phyloP scores from a whole-genome alignment of 2,888 invertebrate genomes.

The Xylophagus ater region DNA sequence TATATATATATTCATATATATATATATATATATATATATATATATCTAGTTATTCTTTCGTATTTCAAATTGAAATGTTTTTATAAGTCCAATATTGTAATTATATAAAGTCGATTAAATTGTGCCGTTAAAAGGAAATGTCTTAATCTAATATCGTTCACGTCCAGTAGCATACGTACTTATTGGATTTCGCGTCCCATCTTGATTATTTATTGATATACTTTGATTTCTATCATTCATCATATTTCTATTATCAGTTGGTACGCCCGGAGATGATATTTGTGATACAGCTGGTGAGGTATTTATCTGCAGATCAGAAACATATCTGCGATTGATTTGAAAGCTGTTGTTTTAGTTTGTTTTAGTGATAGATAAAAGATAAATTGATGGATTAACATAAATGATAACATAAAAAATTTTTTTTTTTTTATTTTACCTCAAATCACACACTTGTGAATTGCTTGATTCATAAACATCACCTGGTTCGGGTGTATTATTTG shows the following conservation, averaged over 20 bases:
- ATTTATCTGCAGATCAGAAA: slow-evolving; percentile 23
- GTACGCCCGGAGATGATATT: slow-evolving; percentile 21
- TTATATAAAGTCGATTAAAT: too few relatives aligned
- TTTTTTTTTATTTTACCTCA: slow-evolving; percentile 19
- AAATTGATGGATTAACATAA: slow-evolving; percentile 1
- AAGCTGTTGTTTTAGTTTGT: background rate
- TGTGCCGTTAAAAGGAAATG: background rate
- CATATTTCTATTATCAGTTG: slow-evolving; percentile 18
- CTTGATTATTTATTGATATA: slow-evolving; percentile 18
- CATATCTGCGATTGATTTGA: slow-evolving; percentile 19
- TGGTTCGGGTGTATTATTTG: slow-evolving; percentile 21
- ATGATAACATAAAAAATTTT: slow-evolving; percentile 1
- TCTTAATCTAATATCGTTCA: too few relatives aligned
- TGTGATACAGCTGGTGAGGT: slow-evolving; percentile 23
- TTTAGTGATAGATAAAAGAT: slow-evolving; percentile 3
- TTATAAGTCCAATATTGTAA: too few relatives aligned
- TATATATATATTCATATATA: too few relatives aligned
- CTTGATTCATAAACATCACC: slow-evolving; percentile 23
- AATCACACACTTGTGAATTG: slow-evolving; percentile 25
- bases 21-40: too few relatives aligned
- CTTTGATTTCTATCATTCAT: slow-evolving; percentile 10
- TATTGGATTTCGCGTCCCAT: slow-evolving; percentile 20
- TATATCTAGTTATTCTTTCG: too few relatives aligned
- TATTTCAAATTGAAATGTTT: too few relatives aligned
- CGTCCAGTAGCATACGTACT: slow-evolving; percentile 13